Base-by-base conservation (phyloP, 35 echinoderm and acorn worm genomes). In the Apostichopus japonicus region DNA sequence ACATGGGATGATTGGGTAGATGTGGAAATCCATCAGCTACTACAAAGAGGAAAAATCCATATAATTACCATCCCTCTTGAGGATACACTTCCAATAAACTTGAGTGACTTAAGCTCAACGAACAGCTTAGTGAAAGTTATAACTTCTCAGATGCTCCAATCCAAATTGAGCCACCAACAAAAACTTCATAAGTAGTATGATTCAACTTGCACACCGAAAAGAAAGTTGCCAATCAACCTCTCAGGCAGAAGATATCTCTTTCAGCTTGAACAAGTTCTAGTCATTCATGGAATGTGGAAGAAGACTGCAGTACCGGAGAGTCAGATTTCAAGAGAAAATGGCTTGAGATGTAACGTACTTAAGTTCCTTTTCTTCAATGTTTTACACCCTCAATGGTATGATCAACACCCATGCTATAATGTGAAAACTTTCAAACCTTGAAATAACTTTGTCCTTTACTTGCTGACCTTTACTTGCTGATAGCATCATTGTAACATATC, bases 171-270 rank as follows among this genome's bases (percentile, higher is more conserved):
- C 79, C 79, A 81, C 15, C 22, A 51, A 52, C 6, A 33, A 22
- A 81, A 81, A 81, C 79, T 81, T 52, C 24, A 81, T 81, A 81
- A 81, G 79, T 81, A 81, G 79, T 44, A 15, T 81, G 23, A 80
- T 27, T 80, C 22, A 80, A 80, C 23, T 24, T 80, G 78, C 78
- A 27, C 78, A 80, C 11, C 22, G 51, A 51, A 33, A 33, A 27
- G 22, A 33, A 0, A 78, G 19, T 78, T 78, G 77, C 21, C 78
- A 80, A 80, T 27, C 78, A 80, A 80, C 23, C 52, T n/a, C 77
- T 8, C 10, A 17, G 24, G 77, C 11, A 1, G 6, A 6, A 80
- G n/a, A 13, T 4, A 80, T 13, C 22, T n/a, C 5, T 2, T 33
- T 22, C 79, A 81, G 24, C 11, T 81, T 53, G 25, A 16, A 6